Percentiles rank a stretch among this genome's conserved stretches.
Conservation (phyloP, 92 coral and sea anemone genomes). For the Paramuricea clavata region DNA sequence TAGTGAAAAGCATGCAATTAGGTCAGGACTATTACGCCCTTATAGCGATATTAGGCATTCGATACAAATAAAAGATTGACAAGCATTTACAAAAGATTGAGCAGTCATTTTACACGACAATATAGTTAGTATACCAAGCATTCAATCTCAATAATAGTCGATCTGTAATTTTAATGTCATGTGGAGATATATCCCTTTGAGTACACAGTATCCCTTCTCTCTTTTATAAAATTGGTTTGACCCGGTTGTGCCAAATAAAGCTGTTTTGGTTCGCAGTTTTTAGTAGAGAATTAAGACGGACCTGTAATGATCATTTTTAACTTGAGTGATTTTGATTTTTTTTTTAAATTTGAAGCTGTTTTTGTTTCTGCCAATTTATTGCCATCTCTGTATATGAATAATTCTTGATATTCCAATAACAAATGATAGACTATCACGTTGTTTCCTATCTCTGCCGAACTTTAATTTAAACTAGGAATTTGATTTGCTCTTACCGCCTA, state of each 20-base stretch:
- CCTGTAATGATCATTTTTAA: too few species aligned
- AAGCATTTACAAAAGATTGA: neutral
- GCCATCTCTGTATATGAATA: neutral
- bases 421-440: neutral
- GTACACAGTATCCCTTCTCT: neutral
- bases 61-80: neutral
- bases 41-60: neutral
- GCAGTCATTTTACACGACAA: neutral
- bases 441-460: neutral
- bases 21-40: neutral
- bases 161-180: neutral
- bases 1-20: neutral
- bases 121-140: neutral
- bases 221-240: neutral
- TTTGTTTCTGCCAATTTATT: neutral
- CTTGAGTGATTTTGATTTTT: too few species aligned
- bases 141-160: neutral
- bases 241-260: too few species aligned
- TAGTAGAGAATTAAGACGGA: too few species aligned
- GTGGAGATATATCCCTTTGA: neutral
- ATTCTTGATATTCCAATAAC: neutral
- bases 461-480: slow-evolving; percentile 5
- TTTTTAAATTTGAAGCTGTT: too few species aligned
- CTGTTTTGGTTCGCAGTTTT: too few species aligned
- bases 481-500: neutral